A percentile compares a stretch with the other conserved stretches of the same genome.
phyloP scores from a whole-genome alignment of 2,113 vertebrate species.

The Ageneiosus marmoratus region DNA sequence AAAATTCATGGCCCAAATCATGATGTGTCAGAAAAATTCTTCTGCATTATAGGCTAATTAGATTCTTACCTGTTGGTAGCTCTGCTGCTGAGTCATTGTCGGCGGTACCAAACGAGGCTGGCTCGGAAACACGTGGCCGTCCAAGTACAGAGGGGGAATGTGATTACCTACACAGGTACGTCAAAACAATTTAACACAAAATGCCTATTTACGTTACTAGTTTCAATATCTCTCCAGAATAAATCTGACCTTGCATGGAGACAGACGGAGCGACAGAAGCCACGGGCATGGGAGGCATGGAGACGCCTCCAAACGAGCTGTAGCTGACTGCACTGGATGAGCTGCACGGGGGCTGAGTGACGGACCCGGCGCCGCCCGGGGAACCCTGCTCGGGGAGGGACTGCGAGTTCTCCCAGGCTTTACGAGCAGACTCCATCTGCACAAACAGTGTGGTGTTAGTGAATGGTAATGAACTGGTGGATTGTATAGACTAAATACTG shows the following conservation, averaged over 20 bases:
- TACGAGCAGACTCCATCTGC: constrained; percentile 98
- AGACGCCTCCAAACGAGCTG: constrained; percentile 94
- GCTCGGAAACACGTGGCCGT: constrained; percentile 93
- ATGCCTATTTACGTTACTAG: too few species aligned
- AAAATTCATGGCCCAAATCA: not conserved
- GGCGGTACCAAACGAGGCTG: constrained; percentile 93
- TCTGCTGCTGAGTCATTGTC: constrained; percentile 94
- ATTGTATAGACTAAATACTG: too few species aligned
- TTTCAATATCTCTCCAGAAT: not conserved
- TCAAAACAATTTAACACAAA: not conserved
- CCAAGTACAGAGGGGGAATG: constrained; percentile 92
- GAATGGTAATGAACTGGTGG: not conserved
- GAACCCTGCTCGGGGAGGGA: constrained; percentile 94
- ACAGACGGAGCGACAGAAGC: constrained; percentile 95
- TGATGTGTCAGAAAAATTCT: too few species aligned
- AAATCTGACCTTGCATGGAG: constrained; percentile 87
- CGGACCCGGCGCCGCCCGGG: constrained; percentile 79
- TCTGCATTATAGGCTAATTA: not conserved
- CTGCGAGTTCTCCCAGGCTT: constrained; percentile 98
- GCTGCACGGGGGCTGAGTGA: constrained; percentile 87
- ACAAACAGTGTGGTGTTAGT: not conserved
- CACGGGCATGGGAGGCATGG: constrained; percentile 96
- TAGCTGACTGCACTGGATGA: constrained; percentile 93
- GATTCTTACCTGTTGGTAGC: constrained; percentile 87
- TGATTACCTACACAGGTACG: constrained; percentile 81